These are phyloP conservation scores for Madoqua kirkii DNA, from an alignment of 2,113 vertebrate species.

Conservation along the genomic window DNA sequence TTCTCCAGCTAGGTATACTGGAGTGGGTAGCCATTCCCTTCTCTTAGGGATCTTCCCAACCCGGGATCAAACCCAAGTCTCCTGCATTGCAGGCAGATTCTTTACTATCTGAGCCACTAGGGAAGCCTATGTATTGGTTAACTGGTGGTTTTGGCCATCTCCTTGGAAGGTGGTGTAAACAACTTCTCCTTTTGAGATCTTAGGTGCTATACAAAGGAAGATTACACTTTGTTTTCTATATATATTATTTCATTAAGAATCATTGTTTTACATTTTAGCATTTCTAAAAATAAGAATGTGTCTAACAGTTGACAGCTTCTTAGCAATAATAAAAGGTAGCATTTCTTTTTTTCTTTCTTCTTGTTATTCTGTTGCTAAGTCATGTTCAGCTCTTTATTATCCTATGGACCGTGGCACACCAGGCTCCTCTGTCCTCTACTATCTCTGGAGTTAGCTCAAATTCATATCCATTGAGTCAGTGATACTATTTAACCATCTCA, in stretches of 20 bases:
- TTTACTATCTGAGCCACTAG: not conserved
- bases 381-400: not conserved
- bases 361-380: not conserved
- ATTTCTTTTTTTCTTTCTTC: not conserved
- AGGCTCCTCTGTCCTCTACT: not conserved
- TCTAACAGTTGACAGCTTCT: not conserved
- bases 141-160: not conserved
- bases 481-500: not conserved
- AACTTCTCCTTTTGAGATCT: not conserved
- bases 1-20: not conserved
- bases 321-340: not conserved
- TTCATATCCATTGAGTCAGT: not conserved
- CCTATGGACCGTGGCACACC: not conserved
- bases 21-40: not conserved
- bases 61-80: not conserved
- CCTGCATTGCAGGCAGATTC: not conserved
- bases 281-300: not conserved
- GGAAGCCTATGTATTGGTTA: not conserved
- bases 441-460: not conserved
- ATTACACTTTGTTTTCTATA: not conserved
- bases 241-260: not conserved
- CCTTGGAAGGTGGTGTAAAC: not conserved
- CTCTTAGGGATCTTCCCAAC: not conserved
- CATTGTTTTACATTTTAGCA: constrained; percentile 13
- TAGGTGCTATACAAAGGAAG: not conserved